Conservation (phyloP, 2,888 invertebrate genomes). For the Acronicta psi region DNA sequence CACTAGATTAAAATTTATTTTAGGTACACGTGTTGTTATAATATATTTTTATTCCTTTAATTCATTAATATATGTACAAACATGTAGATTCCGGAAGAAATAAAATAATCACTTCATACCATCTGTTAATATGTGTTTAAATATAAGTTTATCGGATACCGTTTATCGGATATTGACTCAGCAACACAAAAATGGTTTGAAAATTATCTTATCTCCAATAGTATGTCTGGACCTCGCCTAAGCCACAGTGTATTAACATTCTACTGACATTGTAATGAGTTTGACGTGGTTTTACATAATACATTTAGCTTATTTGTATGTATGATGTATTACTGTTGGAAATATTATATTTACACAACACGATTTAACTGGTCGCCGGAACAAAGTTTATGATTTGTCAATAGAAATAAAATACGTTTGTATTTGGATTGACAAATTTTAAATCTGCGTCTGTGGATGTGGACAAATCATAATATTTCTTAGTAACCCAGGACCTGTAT, state of each 20-base stretch:
- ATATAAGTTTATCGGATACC: background rate
- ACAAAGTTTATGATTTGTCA: background rate
- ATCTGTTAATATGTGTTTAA: too few species aligned
- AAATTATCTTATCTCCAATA: background rate
- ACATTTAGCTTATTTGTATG: background rate
- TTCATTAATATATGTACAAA: too few species aligned
- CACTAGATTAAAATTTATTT: too few species aligned
- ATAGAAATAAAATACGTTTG: too few species aligned
- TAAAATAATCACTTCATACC: too few species aligned
- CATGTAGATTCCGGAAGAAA: too few species aligned
- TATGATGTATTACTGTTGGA: background rate
- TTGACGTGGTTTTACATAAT: slow-evolving; percentile 7
- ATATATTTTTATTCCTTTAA: background rate
- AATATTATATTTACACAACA: background rate
- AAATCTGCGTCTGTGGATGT: too few species aligned
- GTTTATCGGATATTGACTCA: slow-evolving; percentile 3
- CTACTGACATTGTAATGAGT: slow-evolving; percentile 3
- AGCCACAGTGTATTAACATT: background rate
- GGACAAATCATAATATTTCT: too few species aligned
- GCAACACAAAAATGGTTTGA: background rate
- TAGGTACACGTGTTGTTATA: background rate
- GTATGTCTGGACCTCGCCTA: background rate
- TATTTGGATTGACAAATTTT: slow-evolving; percentile 2
- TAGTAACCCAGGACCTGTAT: too few species aligned
- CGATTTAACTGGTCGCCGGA: background rate